A percentile compares a stretch with the other conserved stretches of the same genome.
These are phyloP conservation scores for Rhinolophus sinicus DNA, from an alignment of 2,113 vertebrate species.

Conservation along the genomic window DNA sequence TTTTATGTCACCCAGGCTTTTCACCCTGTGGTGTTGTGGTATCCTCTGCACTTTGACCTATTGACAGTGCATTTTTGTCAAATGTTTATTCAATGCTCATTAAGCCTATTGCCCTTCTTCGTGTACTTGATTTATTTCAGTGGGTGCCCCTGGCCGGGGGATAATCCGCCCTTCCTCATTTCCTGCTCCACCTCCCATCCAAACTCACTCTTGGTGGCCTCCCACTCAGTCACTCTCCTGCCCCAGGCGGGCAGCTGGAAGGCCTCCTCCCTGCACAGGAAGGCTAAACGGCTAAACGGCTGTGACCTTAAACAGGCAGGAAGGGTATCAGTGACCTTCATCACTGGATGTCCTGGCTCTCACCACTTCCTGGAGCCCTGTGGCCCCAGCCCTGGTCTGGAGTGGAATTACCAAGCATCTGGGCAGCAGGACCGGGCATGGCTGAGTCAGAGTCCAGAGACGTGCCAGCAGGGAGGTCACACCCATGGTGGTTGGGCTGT, in stretches of 20 bases:
- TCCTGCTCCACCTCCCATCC: fast-evolving
- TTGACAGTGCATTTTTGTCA: fast-evolving
- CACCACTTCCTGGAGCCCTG: fast-evolving
- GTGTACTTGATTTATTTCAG: too few species aligned
- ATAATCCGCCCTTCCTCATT: fast-evolving
- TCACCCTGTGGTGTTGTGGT: fast-evolving
- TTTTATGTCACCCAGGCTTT: fast-evolving
- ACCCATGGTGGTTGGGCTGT: fast-evolving
- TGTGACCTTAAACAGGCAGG: fast-evolving
- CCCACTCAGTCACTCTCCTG: fast-evolving
- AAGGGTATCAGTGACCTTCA: fast-evolving
- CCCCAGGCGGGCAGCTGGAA: fast-evolving
- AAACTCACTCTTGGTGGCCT: not conserved
- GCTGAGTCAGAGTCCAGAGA: not conserved
- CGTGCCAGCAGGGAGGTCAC: fast-evolving
- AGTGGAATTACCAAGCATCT: not conserved
- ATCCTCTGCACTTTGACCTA: not conserved
- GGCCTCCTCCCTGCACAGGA: fast-evolving
- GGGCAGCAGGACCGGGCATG: not conserved
- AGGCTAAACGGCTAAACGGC: not conserved
- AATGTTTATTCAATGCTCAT: not conserved
- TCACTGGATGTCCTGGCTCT: not conserved
- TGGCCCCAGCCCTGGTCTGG: not conserved
- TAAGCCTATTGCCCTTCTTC: not conserved
- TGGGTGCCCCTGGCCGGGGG: too few species aligned